Conservation (phyloP, 1,140 invertebrate species). For the Achatina immaculata region DNA sequence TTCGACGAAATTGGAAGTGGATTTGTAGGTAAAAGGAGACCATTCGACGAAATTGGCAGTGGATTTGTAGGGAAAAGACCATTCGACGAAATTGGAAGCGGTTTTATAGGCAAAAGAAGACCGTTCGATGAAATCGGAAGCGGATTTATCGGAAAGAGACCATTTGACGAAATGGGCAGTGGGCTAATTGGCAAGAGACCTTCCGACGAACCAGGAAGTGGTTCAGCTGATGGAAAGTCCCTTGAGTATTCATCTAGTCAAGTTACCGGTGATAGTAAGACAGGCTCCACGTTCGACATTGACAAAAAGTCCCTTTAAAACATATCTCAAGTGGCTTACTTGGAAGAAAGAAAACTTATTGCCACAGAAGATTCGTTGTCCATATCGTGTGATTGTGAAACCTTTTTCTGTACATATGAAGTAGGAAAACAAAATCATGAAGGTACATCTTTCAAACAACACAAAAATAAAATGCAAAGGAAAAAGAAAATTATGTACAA, state of each 20-base stretch:
- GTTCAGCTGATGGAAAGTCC: conserved; percentile 44
- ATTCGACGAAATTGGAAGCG: conserved; percentile 45
- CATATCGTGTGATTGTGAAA: no score
- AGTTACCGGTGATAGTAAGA: not conserved
- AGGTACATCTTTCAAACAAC: no score
- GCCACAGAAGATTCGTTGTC: no score
- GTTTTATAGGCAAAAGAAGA: not conserved
- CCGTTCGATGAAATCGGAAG: conserved; percentile 1
- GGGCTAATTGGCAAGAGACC: conserved; percentile 47
- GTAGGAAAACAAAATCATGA: no score
- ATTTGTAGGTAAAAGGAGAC: not conserved
- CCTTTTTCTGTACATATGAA: no score
- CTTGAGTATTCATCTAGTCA: not conserved
- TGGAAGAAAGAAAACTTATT: no score
- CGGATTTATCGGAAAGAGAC: conserved; percentile 41
- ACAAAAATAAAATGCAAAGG: no score
- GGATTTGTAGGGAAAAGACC: conserved; percentile 31
- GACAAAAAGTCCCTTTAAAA: no score
- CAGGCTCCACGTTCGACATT: not conserved
- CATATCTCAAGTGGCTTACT: no score
- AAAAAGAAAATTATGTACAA: no score
- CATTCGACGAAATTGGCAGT: conserved; percentile 43
- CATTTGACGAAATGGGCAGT: not conserved
- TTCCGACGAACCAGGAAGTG: conserved; percentile 46
- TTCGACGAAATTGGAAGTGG: not conserved